These are phyloP conservation scores for Cygnus buccinator DNA, from an alignment of 2,113 vertebrate genomes.

Conservation along the genomic window DNA sequence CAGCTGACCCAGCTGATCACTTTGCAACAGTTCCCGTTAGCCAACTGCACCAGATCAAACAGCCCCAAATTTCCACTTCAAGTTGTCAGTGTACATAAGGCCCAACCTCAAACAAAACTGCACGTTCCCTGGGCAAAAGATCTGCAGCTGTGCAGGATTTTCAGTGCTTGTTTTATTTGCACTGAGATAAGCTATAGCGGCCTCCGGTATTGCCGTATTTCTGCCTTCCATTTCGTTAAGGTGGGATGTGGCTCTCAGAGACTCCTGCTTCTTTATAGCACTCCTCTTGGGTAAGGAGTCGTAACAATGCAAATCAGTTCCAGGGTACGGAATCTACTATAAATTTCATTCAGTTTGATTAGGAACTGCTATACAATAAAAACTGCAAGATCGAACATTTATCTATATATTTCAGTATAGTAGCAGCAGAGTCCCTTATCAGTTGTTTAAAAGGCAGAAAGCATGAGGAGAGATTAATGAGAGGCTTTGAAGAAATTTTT, in stretches of 20 bases:
- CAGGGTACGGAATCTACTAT: neutral
- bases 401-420: neutral
- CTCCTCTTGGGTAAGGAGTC: neutral
- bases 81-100: neutral
- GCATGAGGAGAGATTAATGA: neutral
- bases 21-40: neutral
- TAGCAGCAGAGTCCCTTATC: neutral
- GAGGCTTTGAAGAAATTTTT: neutral
- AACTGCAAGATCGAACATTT: neutral
- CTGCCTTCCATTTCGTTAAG: neutral
- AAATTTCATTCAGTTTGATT: neutral
- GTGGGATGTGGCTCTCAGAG: neutral
- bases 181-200: neutral
- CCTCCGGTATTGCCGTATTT: neutral
- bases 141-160: neutral
- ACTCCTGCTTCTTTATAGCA: neutral
- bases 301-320: neutral
- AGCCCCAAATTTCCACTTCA: neutral
- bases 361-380: neutral
- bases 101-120: neutral
- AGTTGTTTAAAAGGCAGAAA: conserved; percentile 16
- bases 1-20: neutral
- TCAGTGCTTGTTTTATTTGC: neutral
- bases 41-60: neutral
- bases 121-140: neutral